Conservation (phyloP, 2,797 vertebrate species). For the Channallabes apus region DNA sequence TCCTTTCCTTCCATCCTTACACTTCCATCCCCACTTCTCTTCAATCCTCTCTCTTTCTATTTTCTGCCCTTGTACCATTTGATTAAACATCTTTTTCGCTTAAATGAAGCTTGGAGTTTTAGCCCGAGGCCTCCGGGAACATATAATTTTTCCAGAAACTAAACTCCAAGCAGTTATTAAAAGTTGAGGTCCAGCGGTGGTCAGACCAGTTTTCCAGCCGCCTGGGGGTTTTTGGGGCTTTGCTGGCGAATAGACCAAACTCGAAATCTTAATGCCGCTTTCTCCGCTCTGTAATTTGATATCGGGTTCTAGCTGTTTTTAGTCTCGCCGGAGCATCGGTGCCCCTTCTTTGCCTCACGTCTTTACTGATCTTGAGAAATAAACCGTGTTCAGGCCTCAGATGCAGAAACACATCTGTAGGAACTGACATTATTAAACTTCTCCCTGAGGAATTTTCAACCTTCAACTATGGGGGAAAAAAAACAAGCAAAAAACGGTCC, state of each 20-base stretch:
- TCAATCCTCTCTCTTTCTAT: conserved; percentile 30
- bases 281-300: conserved; percentile 54
- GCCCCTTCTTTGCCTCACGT: conserved; percentile 7
- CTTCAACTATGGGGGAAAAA: neutral
- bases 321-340: conserved; percentile 24
- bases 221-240: neutral
- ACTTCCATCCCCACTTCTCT: conserved; percentile 13
- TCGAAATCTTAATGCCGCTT: conserved; percentile 48
- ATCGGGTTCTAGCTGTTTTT: conserved; percentile 20
- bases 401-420: neutral
- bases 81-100: conserved; percentile 47
- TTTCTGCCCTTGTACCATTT: conserved; percentile 41
- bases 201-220: conserved; percentile 54
- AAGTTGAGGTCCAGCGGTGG: conserved; percentile 50
- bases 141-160: conserved; percentile 55
- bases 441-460: neutral
- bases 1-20: conserved; percentile 17
- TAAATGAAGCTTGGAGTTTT: conserved; percentile 49
- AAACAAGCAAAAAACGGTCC: neutral
- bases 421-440: neutral
- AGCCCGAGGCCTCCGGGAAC: conserved; percentile 40
- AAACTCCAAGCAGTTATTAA: conserved; percentile 55
- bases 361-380: neutral
- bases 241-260: conserved; percentile 31
- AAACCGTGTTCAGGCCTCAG: neutral